These are phyloP conservation scores for Drosophila kanapiae DNA, from an alignment of 1,140 invertebrate genomes.

Conservation along the genomic window DNA sequence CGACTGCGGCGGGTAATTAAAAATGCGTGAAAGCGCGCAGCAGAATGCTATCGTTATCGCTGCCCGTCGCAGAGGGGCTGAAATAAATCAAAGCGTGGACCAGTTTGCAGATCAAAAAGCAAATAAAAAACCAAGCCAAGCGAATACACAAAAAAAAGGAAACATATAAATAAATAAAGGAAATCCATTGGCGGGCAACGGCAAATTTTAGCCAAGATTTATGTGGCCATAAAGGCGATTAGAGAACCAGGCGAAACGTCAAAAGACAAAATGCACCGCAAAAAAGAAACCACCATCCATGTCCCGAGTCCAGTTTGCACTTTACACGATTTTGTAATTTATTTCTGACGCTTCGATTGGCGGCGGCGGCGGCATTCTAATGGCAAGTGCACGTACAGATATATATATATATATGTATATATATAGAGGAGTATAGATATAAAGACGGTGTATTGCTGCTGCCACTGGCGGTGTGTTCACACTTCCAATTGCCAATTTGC, in stretches of 20 bases:
- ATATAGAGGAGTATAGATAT: conserved; percentile 2
- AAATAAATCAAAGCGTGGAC: conserved; percentile 78
- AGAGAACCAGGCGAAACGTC: conserved; percentile 70
- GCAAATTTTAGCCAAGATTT: conserved; percentile 80
- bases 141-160: too few species aligned
- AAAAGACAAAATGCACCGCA: conserved; percentile 67
- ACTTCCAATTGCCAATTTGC: conserved; percentile 80
- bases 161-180: conserved; percentile 49
- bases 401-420: neutral
- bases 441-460: conserved; percentile 25
- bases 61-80: conserved; percentile 36
- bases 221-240: conserved; percentile 82
- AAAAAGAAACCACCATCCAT: conserved; percentile 38
- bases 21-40: conserved; percentile 77
- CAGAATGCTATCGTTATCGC: conserved; percentile 58
- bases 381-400: conserved; percentile 67
- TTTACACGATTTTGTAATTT: conserved; percentile 82
- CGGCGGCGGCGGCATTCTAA: conserved; percentile 65
- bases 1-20: conserved; percentile 57
- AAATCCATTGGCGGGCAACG: conserved; percentile 75
- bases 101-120: conserved; percentile 73
- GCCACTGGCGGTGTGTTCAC: conserved; percentile 79
- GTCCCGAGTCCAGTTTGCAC: conserved; percentile 75
- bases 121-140: too few species aligned
- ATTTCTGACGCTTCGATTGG: conserved; percentile 80